Conservation (phyloP, 2,113 vertebrate genomes). For the Myotis brandtii region DNA sequence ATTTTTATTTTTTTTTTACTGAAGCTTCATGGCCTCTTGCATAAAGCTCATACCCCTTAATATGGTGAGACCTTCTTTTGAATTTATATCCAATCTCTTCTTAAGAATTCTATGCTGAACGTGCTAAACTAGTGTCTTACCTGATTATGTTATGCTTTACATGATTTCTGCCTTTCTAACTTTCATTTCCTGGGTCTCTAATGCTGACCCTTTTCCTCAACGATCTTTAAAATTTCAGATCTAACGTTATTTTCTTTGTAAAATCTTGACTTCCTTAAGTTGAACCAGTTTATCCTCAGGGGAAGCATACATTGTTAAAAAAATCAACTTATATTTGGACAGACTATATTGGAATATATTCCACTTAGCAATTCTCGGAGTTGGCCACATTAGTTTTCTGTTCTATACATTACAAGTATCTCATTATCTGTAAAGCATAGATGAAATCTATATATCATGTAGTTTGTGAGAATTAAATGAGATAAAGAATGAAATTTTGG, state of each 20-base stretch:
- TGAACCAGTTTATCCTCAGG: not conserved
- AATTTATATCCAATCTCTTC: not conserved
- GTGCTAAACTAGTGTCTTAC: not conserved
- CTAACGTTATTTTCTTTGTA: not conserved
- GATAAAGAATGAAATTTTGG: not conserved
- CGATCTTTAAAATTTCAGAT: not conserved
- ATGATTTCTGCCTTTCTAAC: not conserved
- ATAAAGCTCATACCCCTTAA: not conserved
- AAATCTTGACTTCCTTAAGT: not conserved
- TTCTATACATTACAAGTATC: not conserved
- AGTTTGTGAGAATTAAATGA: not conserved
- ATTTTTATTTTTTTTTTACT: not conserved
- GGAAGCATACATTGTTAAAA: not conserved
- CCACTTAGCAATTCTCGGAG: not conserved
- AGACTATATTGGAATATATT: not conserved
- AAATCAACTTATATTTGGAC: slow-evolving; percentile 7
- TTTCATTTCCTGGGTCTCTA: not conserved
- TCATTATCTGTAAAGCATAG: not conserved
- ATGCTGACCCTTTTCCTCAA: not conserved
- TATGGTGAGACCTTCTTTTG: not conserved
- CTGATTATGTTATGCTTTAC: not conserved
- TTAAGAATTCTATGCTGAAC: not conserved
- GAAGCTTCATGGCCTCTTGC: not conserved
- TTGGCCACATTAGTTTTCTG: not conserved
- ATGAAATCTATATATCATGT: not conserved